Evolutionary conservation across 2,113 vertebrate species (phyloP).

Genomic region (Gopherus evgoodei): DNA sequence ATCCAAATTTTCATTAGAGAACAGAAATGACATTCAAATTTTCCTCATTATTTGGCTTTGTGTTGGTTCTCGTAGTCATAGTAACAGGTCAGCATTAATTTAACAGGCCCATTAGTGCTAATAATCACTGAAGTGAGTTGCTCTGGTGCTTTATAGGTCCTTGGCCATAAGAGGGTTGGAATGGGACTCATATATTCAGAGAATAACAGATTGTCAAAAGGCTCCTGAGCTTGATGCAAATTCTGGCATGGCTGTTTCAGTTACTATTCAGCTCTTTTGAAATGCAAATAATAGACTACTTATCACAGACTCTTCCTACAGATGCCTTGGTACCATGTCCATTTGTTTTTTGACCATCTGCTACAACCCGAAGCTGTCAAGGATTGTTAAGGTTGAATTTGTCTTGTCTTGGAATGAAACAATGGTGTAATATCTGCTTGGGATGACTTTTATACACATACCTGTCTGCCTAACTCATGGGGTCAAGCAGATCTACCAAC

Average conservation of each 20-base stretch:
- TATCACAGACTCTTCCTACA: accelerated
- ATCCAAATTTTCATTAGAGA: neutral
- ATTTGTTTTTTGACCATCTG: neutral
- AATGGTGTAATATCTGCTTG: accelerated
- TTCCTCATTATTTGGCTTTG: neutral
- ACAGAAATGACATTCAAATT: neutral
- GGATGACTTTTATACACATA: accelerated
- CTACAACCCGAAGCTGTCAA: neutral
- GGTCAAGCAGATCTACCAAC: accelerated
- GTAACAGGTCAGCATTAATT: neutral
- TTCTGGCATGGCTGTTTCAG: neutral
- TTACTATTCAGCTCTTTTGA: neutral
- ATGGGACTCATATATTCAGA: neutral
- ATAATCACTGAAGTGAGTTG: neutral
- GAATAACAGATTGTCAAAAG: neutral
- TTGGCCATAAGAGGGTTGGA: slow-evolving; percentile 2
- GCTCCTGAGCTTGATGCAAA: neutral
- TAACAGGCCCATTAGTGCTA: neutral
- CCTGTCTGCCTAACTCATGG: neutral
- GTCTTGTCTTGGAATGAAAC: neutral
- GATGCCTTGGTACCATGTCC: neutral
- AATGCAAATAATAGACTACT: accelerated
- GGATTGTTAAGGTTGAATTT: neutral
- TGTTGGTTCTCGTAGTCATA: neutral
- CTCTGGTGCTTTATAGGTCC: neutral